Conservation (phyloP, 2,113 vertebrate genomes). For the Notarius lentiginosus region DNA sequence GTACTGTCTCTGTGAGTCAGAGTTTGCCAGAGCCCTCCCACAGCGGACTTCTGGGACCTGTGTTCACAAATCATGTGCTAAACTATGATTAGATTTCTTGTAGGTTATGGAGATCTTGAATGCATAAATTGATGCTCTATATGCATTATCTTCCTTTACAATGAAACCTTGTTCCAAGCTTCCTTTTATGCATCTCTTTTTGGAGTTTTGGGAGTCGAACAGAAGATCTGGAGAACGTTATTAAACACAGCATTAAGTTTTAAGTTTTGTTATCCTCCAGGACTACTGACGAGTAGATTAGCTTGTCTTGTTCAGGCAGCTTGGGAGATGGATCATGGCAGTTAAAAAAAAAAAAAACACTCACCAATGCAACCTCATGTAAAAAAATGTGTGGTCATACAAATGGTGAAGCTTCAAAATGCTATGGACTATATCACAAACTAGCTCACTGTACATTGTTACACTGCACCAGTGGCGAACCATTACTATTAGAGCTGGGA, state of each 20-base stretch:
- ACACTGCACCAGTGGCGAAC: too few species aligned
- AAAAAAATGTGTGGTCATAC: not conserved
- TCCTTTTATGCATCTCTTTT: not conserved
- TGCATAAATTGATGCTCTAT: not conserved
- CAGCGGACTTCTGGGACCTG: not conserved
- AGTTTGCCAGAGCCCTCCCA: slow-evolving; percentile 1
- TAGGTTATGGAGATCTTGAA: not conserved
- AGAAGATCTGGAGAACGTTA: not conserved
- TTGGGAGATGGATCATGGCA: not conserved
- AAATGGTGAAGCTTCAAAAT: not conserved
- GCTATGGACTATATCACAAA: too few species aligned
- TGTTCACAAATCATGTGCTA: not conserved
- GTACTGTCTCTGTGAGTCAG: slow-evolving; percentile 11
- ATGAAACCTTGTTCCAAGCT: not conserved
- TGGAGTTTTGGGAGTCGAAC: not conserved
- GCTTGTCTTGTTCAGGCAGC: not conserved
- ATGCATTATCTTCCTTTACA: not conserved
- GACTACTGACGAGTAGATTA: not conserved
- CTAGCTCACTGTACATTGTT: too few species aligned
- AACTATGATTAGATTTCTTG: not conserved
- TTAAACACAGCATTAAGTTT: not conserved
- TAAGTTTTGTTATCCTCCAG: not conserved
- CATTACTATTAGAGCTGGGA: too few species aligned
- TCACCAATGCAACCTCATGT: not conserved
- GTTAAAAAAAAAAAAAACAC: not conserved